Evolutionary conservation across 2,113 vertebrate species (phyloP), one percentile per base, ranked within the genome.

Genomic region (Sorex araneus): DNA sequence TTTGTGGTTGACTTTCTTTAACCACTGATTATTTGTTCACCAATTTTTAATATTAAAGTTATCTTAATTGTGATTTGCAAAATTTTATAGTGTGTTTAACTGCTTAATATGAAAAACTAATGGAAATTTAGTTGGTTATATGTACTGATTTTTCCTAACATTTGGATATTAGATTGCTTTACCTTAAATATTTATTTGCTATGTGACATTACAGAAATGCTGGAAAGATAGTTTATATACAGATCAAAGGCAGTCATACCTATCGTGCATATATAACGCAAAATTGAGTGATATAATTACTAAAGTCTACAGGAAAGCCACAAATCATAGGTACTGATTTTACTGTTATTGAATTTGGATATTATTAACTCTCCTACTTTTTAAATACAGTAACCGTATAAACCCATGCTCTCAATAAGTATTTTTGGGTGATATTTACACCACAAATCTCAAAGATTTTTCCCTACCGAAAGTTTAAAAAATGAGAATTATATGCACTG

Each of bases 281-380:
- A 8, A 54, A 79, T 77, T 95, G 67, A 87, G 25, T 87, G 34
- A 78, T 21, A 89, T 75, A 43, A 79, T 86, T 16, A 57, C 87
- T 84, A 81, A 87, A 87, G 32, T 2, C 19, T 28, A 71, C 4
- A 74, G 30, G 8, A 16, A 69, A 9, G 43, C 15, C 87, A 40
- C n/a, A 70, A 45, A 80, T 87, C 82, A 30, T 63, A 74, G 0
- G 5, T 60, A 43, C 32, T 74, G 1, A 63, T 67, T 85, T 66
- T 87, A 3, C 19, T 19, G 81, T 79, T 93, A 6, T 64, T 87
- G 32, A 2, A 13, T 75, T 83, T 87, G 21, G 47, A 18, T 90
- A n/a, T 66, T 75, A 89, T 60, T 19, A 60, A 79, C 23, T 75
- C 54, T 77, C 43, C 19, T 80, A 2, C 70, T 34, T 54, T 40